A percentile compares a stretch with the other conserved stretches of the same genome.
phyloP scores from a whole-genome alignment of 2,113 vertebrate species.

The Fregetta grallaria region DNA sequence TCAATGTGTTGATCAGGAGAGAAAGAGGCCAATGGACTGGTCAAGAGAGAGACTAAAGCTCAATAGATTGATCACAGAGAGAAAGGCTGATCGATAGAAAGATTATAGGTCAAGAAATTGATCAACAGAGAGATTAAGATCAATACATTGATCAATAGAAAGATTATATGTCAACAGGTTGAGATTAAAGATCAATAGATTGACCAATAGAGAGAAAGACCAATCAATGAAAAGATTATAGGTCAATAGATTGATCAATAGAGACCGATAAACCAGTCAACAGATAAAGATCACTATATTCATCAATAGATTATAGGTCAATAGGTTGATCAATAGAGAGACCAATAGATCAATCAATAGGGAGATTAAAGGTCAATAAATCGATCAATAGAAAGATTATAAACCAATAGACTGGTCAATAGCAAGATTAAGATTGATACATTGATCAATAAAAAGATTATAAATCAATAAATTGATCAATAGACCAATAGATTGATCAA shows the following conservation, averaged over 20 bases:
- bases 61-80: background rate
- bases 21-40: rapidly evolving
- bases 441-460: background rate
- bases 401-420: background rate
- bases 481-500: background rate
- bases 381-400: no score
- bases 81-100: background rate
- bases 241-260: background rate
- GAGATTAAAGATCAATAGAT: background rate
- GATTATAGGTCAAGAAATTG: no score
- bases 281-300: background rate
- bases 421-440: background rate
- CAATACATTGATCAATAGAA: background rate
- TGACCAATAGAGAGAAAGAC: no score
- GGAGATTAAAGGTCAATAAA: background rate
- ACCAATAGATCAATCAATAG: background rate
- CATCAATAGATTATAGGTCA: background rate
- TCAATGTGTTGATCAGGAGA: rapidly evolving
- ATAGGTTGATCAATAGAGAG: background rate
- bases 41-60: background rate
- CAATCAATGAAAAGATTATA: background rate
- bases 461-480: background rate
- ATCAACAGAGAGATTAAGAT: no score
- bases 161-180: no score
- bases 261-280: background rate